Base-by-base conservation (phyloP, 2,113 vertebrate genomes). In the Marmota flaviventris region DNA sequence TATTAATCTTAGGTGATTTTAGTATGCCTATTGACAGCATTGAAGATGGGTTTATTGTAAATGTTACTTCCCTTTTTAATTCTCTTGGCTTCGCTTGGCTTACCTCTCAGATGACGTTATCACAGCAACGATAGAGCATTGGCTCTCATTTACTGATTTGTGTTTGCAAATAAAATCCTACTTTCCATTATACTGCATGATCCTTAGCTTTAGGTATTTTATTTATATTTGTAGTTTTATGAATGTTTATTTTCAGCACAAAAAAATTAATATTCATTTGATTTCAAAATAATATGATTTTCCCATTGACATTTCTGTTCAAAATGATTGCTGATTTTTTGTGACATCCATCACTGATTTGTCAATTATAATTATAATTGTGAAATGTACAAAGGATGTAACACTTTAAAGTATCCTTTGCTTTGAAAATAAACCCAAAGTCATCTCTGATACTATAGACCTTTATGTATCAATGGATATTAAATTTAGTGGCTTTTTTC, bases 1-100 rank as follows among this genome's bases (percentile, higher is more conserved):
- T 86, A 97, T 98, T 98, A 97, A 98, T 97, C 94, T 95, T 97
- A 77, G 0, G 84, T 96, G 32, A 97, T 96, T 98, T 98, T 93
- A 94, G 12, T 95, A 96, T 95, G n/a, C 17, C 32, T 77, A 85
- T 95, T 92, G 92, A 94, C 93, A 98, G 1, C 0, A 0, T 17
- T 79, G 92, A 96, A 96, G 81, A 96, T 89, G 25, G 14, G 29
- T 94, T 98, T 97, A 29, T 9, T 97, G 83, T 97, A 9, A 94
- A 77, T 29, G 93, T 63, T 96, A 42, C 61, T 97, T 86, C 14
- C 51, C 9, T 96, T 92, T 87, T 96, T 48, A 97, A 73, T 92
- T 93, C n/a, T 70, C 61, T 58, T 97, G 97, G 6, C 48, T 79
- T 96, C 83, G 3, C 48, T 27, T 95, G 16, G 6, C 0, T 27